A percentile compares a stretch with the other conserved stretches of the same genome.
These are phyloP conservation scores for Tapera naevia DNA, from an alignment of 2,797 vertebrate species.

Conservation along the genomic window DNA sequence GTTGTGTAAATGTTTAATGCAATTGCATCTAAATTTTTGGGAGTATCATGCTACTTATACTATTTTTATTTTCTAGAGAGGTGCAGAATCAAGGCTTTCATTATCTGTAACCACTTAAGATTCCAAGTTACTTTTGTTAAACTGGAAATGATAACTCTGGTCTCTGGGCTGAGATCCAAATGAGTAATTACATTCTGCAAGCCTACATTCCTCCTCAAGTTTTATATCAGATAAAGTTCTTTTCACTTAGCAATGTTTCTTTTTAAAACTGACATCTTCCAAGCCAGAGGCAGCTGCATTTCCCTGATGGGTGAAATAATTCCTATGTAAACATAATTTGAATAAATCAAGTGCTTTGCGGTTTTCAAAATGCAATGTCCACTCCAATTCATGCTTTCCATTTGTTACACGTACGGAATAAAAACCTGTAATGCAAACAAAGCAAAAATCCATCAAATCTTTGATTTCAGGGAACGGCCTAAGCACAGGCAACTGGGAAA, in stretches of 20 bases:
- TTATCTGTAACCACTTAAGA: slow-evolving; percentile 40
- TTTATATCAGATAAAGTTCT: slow-evolving; percentile 57
- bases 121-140: slow-evolving; percentile 51
- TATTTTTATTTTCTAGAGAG: slow-evolving; percentile 16
- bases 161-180: slow-evolving; percentile 59
- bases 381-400: neutral
- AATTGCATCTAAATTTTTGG: slow-evolving; percentile 7
- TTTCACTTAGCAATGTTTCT: slow-evolving; percentile 46
- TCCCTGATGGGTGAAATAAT: slow-evolving; percentile 31
- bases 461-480: neutral
- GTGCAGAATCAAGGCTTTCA: slow-evolving; percentile 18
- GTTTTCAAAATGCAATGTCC: slow-evolving; percentile 16
- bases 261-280: slow-evolving; percentile 10
- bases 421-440: neutral
- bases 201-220: slow-evolving; percentile 43
- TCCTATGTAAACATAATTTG: slow-evolving; percentile 37
- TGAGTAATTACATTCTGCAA: slow-evolving; percentile 58
- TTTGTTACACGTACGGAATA: neutral
- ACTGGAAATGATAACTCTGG: slow-evolving; percentile 49
- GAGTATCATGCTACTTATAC: neutral
- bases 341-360: slow-evolving; percentile 38
- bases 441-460: neutral
- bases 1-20: neutral
- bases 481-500: neutral
- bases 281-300: slow-evolving; percentile 31